A percentile compares a stretch with the other conserved stretches of the same genome.
Evolutionary conservation across 1,140 invertebrate genomes (phyloP).

Genomic region (Globodera rostochiensis): DNA sequence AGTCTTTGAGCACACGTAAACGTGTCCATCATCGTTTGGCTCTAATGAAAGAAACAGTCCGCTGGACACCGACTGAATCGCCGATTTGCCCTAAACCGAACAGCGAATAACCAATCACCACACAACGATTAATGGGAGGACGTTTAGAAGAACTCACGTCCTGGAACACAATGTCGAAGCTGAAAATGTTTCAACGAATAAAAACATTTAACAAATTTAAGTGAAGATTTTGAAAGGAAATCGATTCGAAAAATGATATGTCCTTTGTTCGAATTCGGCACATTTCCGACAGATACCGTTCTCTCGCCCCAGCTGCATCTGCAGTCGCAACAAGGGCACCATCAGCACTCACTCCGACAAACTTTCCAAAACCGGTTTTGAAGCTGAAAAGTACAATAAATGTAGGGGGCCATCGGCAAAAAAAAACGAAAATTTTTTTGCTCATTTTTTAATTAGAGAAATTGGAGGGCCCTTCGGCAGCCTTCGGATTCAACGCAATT

Average conservation of each 20-base stretch:
- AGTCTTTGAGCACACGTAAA: constrained; percentile 40
- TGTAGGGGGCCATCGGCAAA: background rate
- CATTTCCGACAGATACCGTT: constrained; percentile 20
- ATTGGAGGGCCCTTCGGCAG: too few relatives aligned
- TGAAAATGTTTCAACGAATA: background rate
- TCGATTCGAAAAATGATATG: too few relatives aligned
- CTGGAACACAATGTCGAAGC: constrained; percentile 50
- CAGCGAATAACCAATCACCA: background rate
- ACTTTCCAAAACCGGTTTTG: constrained; percentile 56
- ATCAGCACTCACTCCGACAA: constrained; percentile 49
- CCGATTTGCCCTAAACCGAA: constrained; percentile 41
- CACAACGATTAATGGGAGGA: background rate
- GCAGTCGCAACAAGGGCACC: constrained; percentile 47
- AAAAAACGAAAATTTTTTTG: background rate
- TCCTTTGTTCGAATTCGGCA: too few relatives aligned
- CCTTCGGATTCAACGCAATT: background rate
- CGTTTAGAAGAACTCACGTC: constrained; percentile 29
- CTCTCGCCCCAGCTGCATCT: constrained; percentile 48
- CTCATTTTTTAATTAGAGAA: background rate
- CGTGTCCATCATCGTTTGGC: constrained; percentile 39
- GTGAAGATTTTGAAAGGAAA: too few relatives aligned
- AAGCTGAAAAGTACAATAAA: constrained; percentile 35
- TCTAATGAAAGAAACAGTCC: constrained; percentile 44
- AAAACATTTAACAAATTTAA: background rate
- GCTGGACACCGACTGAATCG: constrained; percentile 45